Percentiles rank a stretch among this genome's conserved stretches.
Conservation (phyloP, 2,113 vertebrate genomes). For the Hyperoodon ampullatus region DNA sequence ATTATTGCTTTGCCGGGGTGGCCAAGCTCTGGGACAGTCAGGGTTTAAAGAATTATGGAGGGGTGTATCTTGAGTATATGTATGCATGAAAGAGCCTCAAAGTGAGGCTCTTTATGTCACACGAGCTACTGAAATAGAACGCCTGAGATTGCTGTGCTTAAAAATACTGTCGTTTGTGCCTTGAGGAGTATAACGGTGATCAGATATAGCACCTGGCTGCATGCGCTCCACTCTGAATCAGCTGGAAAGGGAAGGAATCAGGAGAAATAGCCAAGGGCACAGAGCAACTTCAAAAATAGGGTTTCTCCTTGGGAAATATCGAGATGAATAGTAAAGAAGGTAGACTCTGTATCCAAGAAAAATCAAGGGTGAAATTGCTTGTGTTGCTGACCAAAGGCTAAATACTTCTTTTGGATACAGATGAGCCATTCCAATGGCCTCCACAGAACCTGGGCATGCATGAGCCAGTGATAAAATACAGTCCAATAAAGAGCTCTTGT, state of each 20-base stretch:
- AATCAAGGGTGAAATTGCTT: constrained; percentile 35
- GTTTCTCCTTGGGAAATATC: not conserved
- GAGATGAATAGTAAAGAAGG: constrained; percentile 6
- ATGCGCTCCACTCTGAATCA: not conserved
- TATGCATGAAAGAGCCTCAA: not conserved
- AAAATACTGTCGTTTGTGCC: not conserved
- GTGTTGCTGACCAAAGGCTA: not conserved
- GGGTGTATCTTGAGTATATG: not conserved
- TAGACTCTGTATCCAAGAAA: constrained; percentile 21
- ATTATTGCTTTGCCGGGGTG: not conserved
- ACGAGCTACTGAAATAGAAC: not conserved
- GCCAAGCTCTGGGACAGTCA: not conserved
- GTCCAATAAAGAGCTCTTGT: not conserved
- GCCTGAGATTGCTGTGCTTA: not conserved
- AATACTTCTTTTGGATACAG: not conserved
- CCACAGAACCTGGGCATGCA: not conserved
- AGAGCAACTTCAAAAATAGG: constrained; percentile 28
- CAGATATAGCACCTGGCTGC: not conserved
- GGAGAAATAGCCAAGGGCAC: not conserved
- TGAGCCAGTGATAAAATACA: not conserved
- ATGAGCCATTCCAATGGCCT: not conserved
- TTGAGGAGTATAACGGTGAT: not conserved
- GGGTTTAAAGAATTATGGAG: not conserved
- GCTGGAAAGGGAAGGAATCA: not conserved
- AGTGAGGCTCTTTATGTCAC: not conserved